Evolutionary conservation across 2,113 vertebrate genomes (phyloP).

Genomic region (Sturnira hondurensis): DNA sequence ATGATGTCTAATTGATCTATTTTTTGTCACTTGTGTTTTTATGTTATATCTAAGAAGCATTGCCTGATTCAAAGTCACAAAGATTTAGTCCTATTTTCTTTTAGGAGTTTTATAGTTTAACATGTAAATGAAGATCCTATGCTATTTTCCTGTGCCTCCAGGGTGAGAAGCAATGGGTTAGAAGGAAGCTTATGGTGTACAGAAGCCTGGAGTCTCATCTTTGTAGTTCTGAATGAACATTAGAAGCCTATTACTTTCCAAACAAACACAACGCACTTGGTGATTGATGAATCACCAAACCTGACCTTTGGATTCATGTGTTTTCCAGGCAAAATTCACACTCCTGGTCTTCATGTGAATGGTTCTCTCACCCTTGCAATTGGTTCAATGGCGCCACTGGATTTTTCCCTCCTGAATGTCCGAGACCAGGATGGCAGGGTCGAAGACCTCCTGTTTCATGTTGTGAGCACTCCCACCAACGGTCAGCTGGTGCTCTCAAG

Average conservation of each 20-base stretch:
- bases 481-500: conserved; percentile 81
- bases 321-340: conserved; percentile 79
- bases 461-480: conserved; percentile 83
- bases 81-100: not conserved
- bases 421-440: conserved; percentile 69
- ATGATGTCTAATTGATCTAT: not conserved
- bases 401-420: conserved; percentile 78
- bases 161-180: not conserved
- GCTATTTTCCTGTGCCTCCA: not conserved
- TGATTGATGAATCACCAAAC: not conserved
- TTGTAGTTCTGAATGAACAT: not conserved
- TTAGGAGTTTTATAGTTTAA: not conserved
- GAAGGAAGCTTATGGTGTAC: not conserved
- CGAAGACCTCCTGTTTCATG: conserved; percentile 78
- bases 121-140: not conserved
- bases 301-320: conserved; percentile 10
- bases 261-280: not conserved
- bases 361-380: conserved; percentile 86
- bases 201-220: not conserved
- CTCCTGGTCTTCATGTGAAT: conserved; percentile 77
- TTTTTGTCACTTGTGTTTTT: not conserved
- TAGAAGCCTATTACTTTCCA: not conserved
- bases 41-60: not conserved
- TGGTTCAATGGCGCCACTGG: conserved; percentile 80
- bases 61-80: not conserved